A percentile compares a stretch with the other conserved stretches of the same genome.
phyloP scores from a whole-genome alignment of 2,797 vertebrate genomes.

The Alcedo quadribrachys region DNA sequence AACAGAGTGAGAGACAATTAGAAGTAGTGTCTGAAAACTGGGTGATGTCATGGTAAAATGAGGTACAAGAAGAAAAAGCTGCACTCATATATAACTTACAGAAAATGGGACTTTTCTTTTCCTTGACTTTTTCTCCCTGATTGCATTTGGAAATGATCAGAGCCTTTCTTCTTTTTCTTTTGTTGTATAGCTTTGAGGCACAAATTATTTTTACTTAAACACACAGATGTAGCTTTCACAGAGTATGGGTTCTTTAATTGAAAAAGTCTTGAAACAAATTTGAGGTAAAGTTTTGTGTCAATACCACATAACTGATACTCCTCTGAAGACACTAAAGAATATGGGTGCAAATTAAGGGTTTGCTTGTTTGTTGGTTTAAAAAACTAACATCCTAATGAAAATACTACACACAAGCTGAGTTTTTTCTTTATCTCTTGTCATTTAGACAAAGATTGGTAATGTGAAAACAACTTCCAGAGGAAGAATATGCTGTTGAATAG shows the following conservation, averaged over 20 bases:
- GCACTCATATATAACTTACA: not conserved
- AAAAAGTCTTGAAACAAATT: not conserved
- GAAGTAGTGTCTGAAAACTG: not conserved
- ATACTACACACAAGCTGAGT: not conserved
- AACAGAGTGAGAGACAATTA: not conserved
- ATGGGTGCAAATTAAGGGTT: not conserved
- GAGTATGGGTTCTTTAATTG: not conserved
- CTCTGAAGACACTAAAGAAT: not conserved
- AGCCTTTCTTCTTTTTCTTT: not conserved
- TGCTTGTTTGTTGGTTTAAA: not conserved
- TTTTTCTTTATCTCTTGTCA: not conserved
- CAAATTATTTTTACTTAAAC: conserved; percentile 36
- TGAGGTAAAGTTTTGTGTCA: not conserved
- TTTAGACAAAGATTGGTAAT: not conserved
- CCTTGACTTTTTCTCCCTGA: not conserved
- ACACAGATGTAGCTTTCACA: conserved; percentile 9
- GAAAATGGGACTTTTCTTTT: not conserved
- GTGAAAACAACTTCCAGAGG: not conserved
- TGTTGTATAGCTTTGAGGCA: not conserved
- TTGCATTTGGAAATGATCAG: not conserved
- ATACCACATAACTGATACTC: not conserved
- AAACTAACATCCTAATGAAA: not conserved
- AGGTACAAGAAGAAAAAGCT: not conserved
- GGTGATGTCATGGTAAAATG: not conserved
- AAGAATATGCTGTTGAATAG: not conserved